A percentile compares a stretch with the other conserved stretches of the same genome.
Conservation (phyloP, 1,140 invertebrate species). For the Drosophila nannoptera region DNA sequence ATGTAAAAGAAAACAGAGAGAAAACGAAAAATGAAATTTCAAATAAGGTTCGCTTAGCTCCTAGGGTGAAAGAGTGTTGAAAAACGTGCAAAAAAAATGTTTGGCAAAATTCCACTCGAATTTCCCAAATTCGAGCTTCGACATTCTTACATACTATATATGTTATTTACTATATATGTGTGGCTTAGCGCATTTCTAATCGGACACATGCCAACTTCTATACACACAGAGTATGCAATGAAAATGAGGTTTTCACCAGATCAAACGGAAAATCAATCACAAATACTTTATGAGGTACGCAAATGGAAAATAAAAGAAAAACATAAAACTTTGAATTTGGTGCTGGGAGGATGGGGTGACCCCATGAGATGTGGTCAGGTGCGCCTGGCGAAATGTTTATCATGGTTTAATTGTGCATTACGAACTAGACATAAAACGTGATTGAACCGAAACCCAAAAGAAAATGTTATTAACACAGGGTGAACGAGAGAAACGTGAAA, state of each 20-base stretch:
- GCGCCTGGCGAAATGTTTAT: constrained; percentile 39
- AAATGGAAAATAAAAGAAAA: constrained; percentile 19
- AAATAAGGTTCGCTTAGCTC: constrained; percentile 31
- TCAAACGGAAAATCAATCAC: constrained; percentile 1
- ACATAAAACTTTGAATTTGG: constrained; percentile 60
- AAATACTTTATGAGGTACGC: constrained; percentile 43
- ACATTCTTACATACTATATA: too few species aligned
- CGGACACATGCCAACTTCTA: constrained; percentile 49
- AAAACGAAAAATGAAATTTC: constrained; percentile 59
- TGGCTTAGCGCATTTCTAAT: constrained; percentile 1
- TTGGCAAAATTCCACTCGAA: background rate
- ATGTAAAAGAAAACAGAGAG: constrained; percentile 59
- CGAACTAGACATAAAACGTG: constrained; percentile 11
- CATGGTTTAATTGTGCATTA: constrained; percentile 33
- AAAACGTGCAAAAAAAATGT: constrained; percentile 26
- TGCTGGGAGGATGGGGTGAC: constrained; percentile 38
- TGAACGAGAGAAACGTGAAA: constrained; percentile 3
- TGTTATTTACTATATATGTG: too few species aligned
- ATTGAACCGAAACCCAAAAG: constrained; percentile 32
- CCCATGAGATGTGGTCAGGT: constrained; percentile 29
- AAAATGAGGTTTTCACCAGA: constrained; percentile 7
- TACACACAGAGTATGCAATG: constrained; percentile 30
- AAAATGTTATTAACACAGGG: constrained; percentile 46
- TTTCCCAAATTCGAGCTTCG: too few species aligned
- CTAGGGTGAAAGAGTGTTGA: background rate